A percentile compares a stretch with the other conserved stretches of the same genome.
phyloP scores from a whole-genome alignment of 2,797 vertebrate genomes.

The Delichon dasypus region DNA sequence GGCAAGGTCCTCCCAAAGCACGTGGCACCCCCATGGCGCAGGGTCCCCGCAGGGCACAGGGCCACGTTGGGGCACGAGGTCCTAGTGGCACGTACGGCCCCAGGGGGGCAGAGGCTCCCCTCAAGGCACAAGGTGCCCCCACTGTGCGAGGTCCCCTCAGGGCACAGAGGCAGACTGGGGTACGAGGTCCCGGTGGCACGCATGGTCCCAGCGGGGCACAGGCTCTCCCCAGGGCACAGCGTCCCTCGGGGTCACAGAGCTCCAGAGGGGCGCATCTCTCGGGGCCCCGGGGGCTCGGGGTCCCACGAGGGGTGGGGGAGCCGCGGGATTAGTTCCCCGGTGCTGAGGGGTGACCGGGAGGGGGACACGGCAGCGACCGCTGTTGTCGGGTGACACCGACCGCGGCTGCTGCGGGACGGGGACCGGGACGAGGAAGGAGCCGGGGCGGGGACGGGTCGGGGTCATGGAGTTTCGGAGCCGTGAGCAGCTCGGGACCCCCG shows the following conservation, averaged over 20 bases:
- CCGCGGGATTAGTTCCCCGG: not conserved
- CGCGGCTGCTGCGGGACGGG: not conserved
- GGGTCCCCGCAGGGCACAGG: not conserved
- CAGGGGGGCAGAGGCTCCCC: not conserved
- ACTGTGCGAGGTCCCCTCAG: rapidly evolving
- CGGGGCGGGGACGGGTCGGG: too few species aligned
- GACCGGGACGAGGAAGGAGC: not conserved
- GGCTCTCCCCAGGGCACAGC: not conserved
- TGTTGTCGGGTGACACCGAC: not conserved
- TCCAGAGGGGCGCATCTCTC: rapidly evolving
- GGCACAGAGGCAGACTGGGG: not conserved
- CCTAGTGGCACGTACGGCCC: not conserved
- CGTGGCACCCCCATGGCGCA: rapidly evolving
- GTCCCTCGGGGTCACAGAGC: not conserved
- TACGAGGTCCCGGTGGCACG: not conserved
- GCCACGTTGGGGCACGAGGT: not conserved
- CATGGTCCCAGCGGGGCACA: not conserved
- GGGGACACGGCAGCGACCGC: not conserved
- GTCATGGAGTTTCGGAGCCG: too few species aligned
- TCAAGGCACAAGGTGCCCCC: too few species aligned
- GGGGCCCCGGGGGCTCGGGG: rapidly evolving
- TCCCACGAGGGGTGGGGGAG: not conserved
- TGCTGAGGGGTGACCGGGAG: not conserved
- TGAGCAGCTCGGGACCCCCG: not conserved
- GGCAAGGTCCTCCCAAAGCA: not conserved